Percentiles rank a stretch among this genome's conserved stretches.
Conservation (phyloP, 2,888 invertebrate species). For the Dolomedes plantarius region DNA sequence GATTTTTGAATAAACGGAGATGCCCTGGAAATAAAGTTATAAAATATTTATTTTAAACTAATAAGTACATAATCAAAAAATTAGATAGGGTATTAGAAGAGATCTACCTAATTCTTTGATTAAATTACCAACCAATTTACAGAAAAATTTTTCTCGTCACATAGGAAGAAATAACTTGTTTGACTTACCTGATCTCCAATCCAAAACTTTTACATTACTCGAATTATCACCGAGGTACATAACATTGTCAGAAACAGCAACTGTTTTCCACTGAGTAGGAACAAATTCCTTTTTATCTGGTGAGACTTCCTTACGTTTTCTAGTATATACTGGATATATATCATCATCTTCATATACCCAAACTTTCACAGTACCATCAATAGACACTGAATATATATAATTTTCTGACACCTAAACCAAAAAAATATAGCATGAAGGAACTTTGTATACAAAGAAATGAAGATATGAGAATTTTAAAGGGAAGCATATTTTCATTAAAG, state of each 20-base stretch:
- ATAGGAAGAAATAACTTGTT: no score
- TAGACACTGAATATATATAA: constrained; percentile 51
- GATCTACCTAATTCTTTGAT: no score
- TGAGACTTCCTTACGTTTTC: constrained; percentile 43
- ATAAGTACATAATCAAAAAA: no score
- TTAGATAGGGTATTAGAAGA: no score
- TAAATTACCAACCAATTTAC: no score
- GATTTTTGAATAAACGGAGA: constrained; percentile 34
- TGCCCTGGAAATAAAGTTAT: constrained; percentile 41
- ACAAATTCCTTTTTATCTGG: not conserved
- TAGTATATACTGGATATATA: constrained; percentile 48
- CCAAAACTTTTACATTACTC: constrained; percentile 37
- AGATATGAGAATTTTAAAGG: no score
- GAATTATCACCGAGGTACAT: constrained; percentile 60
- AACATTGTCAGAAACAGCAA: constrained; percentile 20
- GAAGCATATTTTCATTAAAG: no score
- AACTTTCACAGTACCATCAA: constrained; percentile 62
- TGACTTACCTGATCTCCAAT: constrained; percentile 60
- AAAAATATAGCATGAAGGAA: no score
- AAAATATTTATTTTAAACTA: not conserved
- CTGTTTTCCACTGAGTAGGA: constrained; percentile 50
- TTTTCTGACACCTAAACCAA: constrained; percentile 35
- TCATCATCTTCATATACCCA: constrained; percentile 60
- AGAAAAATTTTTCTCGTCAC: no score
- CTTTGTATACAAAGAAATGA: no score